Percentiles rank a stretch among this genome's conserved stretches.
Conservation (phyloP, 2,113 vertebrate species). For the Progne subis region DNA sequence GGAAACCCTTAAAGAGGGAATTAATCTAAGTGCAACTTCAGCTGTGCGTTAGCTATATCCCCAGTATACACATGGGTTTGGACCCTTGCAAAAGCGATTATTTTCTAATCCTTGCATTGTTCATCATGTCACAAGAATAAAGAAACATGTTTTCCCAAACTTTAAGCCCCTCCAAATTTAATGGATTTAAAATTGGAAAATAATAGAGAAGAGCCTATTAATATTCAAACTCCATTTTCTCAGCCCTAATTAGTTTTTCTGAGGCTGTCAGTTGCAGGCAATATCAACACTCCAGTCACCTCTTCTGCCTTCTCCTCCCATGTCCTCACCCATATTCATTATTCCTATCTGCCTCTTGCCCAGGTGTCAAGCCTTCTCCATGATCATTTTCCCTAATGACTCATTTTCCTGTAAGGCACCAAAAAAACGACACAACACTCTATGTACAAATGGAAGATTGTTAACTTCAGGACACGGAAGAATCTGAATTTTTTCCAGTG, state of each 20-base stretch:
- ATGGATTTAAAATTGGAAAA: constrained; percentile 17
- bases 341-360: background rate
- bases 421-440: background rate
- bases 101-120: background rate
- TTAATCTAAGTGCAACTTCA: background rate
- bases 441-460: background rate
- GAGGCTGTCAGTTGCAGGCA: background rate
- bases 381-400: background rate
- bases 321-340: background rate
- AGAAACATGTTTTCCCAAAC: constrained; percentile 35
- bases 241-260: constrained; percentile 23
- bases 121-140: background rate
- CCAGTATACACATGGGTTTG: background rate
- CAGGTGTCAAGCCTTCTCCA: background rate
- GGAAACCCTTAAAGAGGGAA: background rate
- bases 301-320: constrained; percentile 18
- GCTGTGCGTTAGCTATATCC: background rate
- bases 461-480: background rate
- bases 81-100: background rate
- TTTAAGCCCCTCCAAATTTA: constrained; percentile 24
- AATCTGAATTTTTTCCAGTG: background rate
- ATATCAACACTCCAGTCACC: background rate
- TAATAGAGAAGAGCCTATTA: background rate
- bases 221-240: constrained; percentile 28
- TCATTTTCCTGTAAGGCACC: background rate